Evolutionary conservation across 92 coral and sea anemone species (phyloP), one percentile per base, ranked within the genome.

Genomic region (Ricordea florida): DNA sequence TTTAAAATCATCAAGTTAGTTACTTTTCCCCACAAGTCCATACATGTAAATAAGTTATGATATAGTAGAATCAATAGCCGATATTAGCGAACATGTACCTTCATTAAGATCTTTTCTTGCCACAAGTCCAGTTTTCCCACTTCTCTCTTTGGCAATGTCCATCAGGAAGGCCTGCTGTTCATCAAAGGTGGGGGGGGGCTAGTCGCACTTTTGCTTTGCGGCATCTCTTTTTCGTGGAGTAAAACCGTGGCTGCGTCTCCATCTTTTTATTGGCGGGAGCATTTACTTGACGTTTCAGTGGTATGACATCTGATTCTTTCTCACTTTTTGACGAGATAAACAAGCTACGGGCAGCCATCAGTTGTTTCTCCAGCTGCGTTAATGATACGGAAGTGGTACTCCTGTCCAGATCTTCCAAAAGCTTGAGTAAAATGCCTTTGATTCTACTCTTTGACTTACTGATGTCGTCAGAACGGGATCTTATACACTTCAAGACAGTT

Each of bases 181-280:
- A 0, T 84, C 79, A 21, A 33, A 30, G 5, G 89, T 84, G 66
- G 84, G 83, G 43, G 56, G 46, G 5, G 66, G 35, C n/a, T 65
- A 61, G n/a, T 11, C 68, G 62, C 38, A 84, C 84, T 49, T 61
- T 76, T 27, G 47, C 14, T 55, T 48, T 69, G 28, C 35, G 8
- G 34, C 73, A 42, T 36, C 69, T 84, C 44, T 53, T 33, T 21
- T 82, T 84, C 1, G 84, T 84, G 2, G 84, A 84, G 43, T 47
- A 57, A 30, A 84, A 84, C 29, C 74, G 61, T 21, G 31, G 59
- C 60, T 84, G 84, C 17, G 53, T 67, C 48, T 83, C 83, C 72
- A 66, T 76, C 22, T 48, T 36, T 58, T 72, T 73, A 62, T 82
- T 73, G 22, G 77, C n/a, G 76, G 16, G 88, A 76, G 0, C 60